Conservation (phyloP, 2,888 invertebrate genomes). For the Omphaloscelis lunosa region DNA sequence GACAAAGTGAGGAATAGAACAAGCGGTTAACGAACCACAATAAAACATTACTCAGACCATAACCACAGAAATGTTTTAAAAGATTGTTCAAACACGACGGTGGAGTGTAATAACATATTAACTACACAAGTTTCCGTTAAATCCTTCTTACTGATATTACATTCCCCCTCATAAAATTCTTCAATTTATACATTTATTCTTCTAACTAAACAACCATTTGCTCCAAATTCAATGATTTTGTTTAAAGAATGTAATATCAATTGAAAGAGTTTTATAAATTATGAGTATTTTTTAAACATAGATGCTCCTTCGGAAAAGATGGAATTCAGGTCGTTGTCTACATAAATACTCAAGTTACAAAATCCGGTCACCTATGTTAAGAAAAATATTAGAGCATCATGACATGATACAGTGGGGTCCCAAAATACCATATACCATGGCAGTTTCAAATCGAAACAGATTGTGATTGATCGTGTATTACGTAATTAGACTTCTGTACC, state of each 20-base stretch:
- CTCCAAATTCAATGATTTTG: conserved; percentile 32
- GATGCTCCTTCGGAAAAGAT: conserved; percentile 3
- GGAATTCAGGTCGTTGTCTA: conserved; percentile 24
- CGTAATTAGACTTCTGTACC: too few relatives aligned
- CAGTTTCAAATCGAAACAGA: too few relatives aligned
- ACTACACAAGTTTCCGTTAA: conserved; percentile 63
- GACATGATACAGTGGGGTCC: background rate
- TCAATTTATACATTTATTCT: conserved; percentile 26
- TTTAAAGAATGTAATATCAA: conserved; percentile 25
- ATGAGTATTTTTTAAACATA: conserved; percentile 11
- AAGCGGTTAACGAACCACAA: conserved; percentile 68
- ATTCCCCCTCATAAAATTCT: conserved; percentile 36
- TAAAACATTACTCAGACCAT: conserved; percentile 58
- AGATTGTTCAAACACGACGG: conserved; percentile 63
- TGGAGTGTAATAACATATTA: conserved; percentile 50
- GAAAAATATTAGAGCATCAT: background rate
- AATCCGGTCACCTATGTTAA: background rate
- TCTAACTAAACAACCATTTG: conserved; percentile 15
- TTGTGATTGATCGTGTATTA: too few relatives aligned
- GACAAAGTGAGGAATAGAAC: conserved; percentile 56
- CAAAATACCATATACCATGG: background rate
- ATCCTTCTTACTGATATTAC: conserved; percentile 58
- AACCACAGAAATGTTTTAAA: conserved; percentile 66
- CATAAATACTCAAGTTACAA: conserved; percentile 11
- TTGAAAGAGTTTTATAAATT: conserved; percentile 7